Evolutionary conservation across 2,888 invertebrate species (phyloP).

Genomic region (Heliconius hortense): DNA sequence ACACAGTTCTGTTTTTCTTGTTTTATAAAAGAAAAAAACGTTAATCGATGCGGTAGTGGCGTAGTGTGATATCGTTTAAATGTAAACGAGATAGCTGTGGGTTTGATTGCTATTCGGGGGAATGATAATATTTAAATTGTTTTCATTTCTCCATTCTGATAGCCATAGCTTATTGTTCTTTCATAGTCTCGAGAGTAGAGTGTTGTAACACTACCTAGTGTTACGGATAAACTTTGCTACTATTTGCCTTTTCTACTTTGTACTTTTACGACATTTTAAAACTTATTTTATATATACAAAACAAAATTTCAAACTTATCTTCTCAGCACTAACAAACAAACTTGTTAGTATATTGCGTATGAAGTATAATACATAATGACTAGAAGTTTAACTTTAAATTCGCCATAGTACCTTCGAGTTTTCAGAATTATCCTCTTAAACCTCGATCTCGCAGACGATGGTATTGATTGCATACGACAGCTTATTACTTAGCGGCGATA

Average conservation of each 20-base stretch:
- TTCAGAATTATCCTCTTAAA: constrained; percentile 28
- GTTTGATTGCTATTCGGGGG: not conserved
- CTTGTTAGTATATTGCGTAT: not conserved
- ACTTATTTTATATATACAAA: not conserved
- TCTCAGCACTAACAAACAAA: constrained; percentile 2
- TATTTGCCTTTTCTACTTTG: too few relatives aligned
- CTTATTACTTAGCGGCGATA: constrained; percentile 27
- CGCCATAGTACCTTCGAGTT: constrained; percentile 15
- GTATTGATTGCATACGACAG: constrained; percentile 31
- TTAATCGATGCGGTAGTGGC: not conserved
- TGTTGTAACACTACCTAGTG: too few relatives aligned
- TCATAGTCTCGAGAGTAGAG: too few relatives aligned
- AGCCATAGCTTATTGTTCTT: too few relatives aligned
- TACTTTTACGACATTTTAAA: too few relatives aligned
- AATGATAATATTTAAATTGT: not conserved
- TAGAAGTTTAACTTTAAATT: constrained; percentile 16
- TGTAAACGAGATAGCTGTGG: not conserved
- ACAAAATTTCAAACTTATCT: not conserved
- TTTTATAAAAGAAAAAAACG: not conserved
- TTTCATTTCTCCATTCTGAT: not conserved
- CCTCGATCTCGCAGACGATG: constrained; percentile 26
- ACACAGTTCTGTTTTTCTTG: not conserved
- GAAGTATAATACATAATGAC: constrained; percentile 1
- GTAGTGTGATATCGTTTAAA: not conserved
- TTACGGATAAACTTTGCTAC: too few relatives aligned